Evolutionary conservation across 2,113 vertebrate genomes (phyloP).

Genomic region (Uropsilus gracilis): DNA sequence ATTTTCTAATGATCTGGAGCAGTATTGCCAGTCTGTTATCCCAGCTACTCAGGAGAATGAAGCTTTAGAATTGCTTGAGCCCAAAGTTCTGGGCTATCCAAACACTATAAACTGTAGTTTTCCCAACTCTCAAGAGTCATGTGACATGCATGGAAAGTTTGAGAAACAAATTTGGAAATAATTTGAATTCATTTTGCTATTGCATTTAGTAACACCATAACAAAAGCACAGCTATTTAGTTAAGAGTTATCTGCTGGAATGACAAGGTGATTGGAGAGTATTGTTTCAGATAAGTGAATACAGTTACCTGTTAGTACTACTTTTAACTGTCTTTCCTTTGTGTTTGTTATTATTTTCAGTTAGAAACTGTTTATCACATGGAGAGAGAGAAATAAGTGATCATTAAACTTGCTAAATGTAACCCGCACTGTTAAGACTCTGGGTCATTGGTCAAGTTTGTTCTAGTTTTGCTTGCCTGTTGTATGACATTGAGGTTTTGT

Average conservation of each 20-base stretch:
- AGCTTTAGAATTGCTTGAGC: too few relatives aligned
- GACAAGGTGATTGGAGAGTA: neutral
- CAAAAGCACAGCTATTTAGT: neutral
- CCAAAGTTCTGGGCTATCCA: too few relatives aligned
- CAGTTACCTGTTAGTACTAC: neutral
- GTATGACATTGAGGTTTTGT: neutral
- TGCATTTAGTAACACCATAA: neutral
- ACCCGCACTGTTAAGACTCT: neutral
- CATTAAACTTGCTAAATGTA: neutral
- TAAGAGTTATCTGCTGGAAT: neutral
- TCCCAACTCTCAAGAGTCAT: neutral
- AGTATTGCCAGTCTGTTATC: too few relatives aligned
- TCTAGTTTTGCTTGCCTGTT: neutral
- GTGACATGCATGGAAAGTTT: neutral
- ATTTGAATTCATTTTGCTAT: neutral
- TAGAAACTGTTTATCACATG: neutral
- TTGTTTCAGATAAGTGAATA: neutral
- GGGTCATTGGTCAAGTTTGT: neutral
- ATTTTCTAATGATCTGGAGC: too few relatives aligned
- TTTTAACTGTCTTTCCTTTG: neutral
- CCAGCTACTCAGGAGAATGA: too few relatives aligned
- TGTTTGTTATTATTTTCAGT: neutral
- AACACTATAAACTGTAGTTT: neutral
- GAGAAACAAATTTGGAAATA: neutral
- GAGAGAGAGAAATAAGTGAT: neutral